Evolutionary conservation across 2,113 vertebrate species (phyloP).

Genomic region (Channa maculata): DNA sequence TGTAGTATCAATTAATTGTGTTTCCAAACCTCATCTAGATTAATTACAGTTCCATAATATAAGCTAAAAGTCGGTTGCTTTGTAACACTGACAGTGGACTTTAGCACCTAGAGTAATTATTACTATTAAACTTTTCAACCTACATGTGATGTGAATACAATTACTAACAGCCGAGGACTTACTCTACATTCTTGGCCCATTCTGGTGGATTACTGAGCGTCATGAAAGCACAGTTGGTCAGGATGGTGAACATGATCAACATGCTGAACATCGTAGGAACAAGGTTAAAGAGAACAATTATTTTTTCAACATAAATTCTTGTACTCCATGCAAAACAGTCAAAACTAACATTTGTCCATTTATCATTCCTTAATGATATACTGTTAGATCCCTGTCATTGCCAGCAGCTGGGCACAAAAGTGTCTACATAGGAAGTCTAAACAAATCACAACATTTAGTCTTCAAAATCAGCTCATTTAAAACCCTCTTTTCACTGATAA

Average conservation of each 20-base stretch:
- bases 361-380: background rate
- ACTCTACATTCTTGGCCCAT: slow-evolving; percentile 99
- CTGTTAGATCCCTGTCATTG: too few species aligned
- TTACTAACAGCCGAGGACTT: slow-evolving; percentile 77
- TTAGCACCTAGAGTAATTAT: too few species aligned
- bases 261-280: slow-evolving; percentile 94
- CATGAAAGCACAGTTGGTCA: slow-evolving; percentile 99
- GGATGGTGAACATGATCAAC: slow-evolving; percentile 99
- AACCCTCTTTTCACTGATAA: slow-evolving; percentile 54
- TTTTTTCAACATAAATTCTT: background rate
- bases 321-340: background rate
- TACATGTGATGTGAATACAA: too few species aligned
- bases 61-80: too few species aligned
- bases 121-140: too few species aligned
- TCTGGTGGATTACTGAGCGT: slow-evolving; percentile 96
- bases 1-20: too few species aligned
- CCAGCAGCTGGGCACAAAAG: too few species aligned
- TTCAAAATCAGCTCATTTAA: slow-evolving; percentile 18
- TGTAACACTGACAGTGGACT: too few species aligned
- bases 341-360: background rate
- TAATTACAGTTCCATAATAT: too few species aligned
- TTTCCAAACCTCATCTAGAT: too few species aligned
- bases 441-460: slow-evolving; percentile 13
- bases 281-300: slow-evolving; percentile 86
- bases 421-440: background rate